Evolutionary conservation across 2,888 invertebrate species (phyloP).

Genomic region (Aleiodes testaceus): DNA sequence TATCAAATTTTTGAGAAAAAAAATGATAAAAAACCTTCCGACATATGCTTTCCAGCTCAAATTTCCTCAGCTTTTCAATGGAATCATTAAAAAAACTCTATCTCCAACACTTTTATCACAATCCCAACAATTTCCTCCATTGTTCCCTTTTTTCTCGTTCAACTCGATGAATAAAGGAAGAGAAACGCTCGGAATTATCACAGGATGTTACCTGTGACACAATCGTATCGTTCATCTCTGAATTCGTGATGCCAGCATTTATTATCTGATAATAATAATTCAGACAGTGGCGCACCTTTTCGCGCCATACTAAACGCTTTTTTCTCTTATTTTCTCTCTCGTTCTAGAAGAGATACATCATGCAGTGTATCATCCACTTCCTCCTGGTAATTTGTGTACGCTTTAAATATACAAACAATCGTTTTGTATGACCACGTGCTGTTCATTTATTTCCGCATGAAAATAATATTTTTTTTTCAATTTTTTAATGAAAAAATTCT

Average conservation of each 20-base stretch:
- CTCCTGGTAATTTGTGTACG: slow-evolving; percentile 35
- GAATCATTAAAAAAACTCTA: too few species aligned
- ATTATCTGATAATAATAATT: slow-evolving; percentile 55
- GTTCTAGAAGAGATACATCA: not conserved
- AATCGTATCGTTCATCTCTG: slow-evolving; percentile 51
- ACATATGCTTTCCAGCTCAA: too few species aligned
- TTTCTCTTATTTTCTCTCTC: not conserved
- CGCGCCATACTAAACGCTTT: slow-evolving; percentile 3
- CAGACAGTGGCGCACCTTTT: slow-evolving; percentile 52
- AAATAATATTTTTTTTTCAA: slow-evolving; percentile 4
- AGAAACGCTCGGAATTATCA: slow-evolving; percentile 10
- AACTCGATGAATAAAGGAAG: too few species aligned
- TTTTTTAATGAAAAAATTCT: too few species aligned
- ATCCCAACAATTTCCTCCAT: too few species aligned
- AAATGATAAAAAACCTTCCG: not conserved
- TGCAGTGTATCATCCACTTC: slow-evolving; percentile 36
- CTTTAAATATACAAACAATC: slow-evolving; percentile 10
- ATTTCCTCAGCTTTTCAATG: too few species aligned
- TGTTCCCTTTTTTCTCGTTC: too few species aligned
- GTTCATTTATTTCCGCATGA: slow-evolving; percentile 12
- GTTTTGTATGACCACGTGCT: slow-evolving; percentile 31
- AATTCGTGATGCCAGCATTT: slow-evolving; percentile 47
- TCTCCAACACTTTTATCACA: not conserved
- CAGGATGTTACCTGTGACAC: slow-evolving; percentile 38
- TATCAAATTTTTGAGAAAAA: too few species aligned